Evolutionary conservation across 1,140 invertebrate genomes (phyloP).

Genomic region (Macrocentrus cingulum): DNA sequence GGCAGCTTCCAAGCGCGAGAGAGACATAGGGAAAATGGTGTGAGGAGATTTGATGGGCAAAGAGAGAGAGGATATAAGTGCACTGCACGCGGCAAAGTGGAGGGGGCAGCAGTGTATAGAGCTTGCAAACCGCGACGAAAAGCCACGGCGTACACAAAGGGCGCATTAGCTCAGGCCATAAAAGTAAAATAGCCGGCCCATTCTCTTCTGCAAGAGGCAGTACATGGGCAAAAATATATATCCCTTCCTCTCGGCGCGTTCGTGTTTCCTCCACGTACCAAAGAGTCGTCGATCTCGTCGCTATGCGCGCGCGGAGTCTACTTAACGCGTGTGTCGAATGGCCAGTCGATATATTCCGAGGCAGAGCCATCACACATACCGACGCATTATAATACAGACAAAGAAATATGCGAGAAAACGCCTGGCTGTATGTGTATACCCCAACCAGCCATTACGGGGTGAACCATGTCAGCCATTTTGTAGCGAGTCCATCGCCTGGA

Average conservation of each 20-base stretch:
- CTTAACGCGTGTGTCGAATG: conserved; percentile 31
- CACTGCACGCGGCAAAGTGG: background rate
- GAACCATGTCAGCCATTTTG: conserved; percentile 33
- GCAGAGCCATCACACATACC: conserved; percentile 13
- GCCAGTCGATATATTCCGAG: conserved; percentile 18
- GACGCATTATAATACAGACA: background rate
- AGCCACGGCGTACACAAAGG: conserved; percentile 57
- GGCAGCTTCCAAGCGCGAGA: conserved; percentile 16
- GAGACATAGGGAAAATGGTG: too few species aligned
- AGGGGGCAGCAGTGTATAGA: conserved; percentile 32
- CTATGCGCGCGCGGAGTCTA: conserved; percentile 16
- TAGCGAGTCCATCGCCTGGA: conserved; percentile 25
- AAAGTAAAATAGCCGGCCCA: conserved; percentile 54
- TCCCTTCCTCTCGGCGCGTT: conserved; percentile 27
- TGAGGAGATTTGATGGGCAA: conserved; percentile 15
- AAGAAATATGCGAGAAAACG: background rate
- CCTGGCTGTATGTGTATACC: too few species aligned
- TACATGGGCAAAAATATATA: background rate
- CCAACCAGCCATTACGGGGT: conserved; percentile 33
- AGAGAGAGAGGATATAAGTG: background rate
- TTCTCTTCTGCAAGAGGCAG: conserved; percentile 22
- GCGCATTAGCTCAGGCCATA: conserved; percentile 56
- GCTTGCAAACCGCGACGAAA: conserved; percentile 51
- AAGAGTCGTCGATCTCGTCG: conserved; percentile 2
- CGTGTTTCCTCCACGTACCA: conserved; percentile 6